phyloP scores from a whole-genome alignment of 2,113 vertebrate genomes.

The Microtus pennsylvanicus region DNA sequence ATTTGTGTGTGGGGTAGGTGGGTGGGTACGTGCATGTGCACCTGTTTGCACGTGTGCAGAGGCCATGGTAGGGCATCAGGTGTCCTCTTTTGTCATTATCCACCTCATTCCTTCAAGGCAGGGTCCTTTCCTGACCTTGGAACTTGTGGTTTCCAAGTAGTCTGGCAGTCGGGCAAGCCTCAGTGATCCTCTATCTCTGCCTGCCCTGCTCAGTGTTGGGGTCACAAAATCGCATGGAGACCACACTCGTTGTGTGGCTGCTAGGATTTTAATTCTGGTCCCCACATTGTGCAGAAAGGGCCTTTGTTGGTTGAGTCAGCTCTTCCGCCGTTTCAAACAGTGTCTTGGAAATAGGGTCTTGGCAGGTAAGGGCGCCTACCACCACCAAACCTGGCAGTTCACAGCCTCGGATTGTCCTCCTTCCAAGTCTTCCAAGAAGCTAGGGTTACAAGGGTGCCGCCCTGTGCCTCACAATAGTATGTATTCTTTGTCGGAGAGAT shows the following conservation, averaged over 20 bases:
- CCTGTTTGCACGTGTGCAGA: not conserved
- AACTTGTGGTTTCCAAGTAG: not conserved
- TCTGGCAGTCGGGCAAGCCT: not conserved
- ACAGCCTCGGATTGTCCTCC: not conserved
- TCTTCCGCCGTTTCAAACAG: not conserved
- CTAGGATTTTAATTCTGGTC: not conserved
- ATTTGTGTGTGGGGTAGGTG: too few relatives aligned
- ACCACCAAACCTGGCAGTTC: not conserved
- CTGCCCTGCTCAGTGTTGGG: not conserved
- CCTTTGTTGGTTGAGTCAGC: not conserved
- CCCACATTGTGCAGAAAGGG: not conserved
- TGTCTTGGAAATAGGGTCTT: not conserved
- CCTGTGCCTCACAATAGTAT: not conserved
- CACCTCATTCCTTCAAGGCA: not conserved
- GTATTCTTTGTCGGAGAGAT: not conserved
- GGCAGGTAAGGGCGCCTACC: not conserved
- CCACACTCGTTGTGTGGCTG: not conserved
- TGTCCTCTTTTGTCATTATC: not conserved
- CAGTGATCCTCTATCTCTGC: not conserved
- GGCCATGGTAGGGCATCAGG: not conserved
- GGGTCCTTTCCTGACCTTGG: not conserved
- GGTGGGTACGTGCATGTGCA: not conserved
- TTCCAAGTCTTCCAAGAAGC: not conserved
- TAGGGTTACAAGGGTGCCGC: not conserved
- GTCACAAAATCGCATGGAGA: not conserved